Conservation (phyloP, 2,888 invertebrate species). For the Agonopterix subpropinquella region DNA sequence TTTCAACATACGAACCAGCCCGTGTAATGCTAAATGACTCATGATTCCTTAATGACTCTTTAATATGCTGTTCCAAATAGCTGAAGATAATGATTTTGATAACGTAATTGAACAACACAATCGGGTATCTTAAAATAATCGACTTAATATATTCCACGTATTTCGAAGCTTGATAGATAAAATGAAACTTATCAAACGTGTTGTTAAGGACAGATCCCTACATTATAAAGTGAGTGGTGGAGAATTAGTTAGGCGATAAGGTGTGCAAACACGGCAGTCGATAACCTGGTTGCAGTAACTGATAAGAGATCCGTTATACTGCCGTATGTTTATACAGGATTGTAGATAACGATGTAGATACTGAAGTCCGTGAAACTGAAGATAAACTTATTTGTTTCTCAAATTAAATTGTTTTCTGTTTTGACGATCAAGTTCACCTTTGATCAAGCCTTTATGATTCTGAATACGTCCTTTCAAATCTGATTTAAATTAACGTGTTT, state of each 20-base stretch:
- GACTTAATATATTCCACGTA: conserved; percentile 9
- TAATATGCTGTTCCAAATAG: conserved; percentile 29
- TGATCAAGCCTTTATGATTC: background rate
- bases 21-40: conserved; percentile 29
- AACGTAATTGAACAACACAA: conserved; percentile 3
- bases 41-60: conserved; percentile 18
- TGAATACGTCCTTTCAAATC: too few species aligned
- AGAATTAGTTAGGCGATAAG: conserved; percentile 54
- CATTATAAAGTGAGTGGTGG: conserved; percentile 46
- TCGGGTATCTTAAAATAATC: conserved; percentile 25
- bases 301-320: conserved; percentile 46
- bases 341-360: background rate
- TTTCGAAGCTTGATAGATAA: conserved; percentile 18
- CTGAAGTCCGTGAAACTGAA: too few species aligned
- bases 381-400: too few species aligned
- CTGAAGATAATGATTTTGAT: conserved; percentile 27
- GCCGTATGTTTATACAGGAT: conserved; percentile 8
- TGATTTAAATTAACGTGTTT: too few species aligned
- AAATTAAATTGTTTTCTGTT: background rate
- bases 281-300: conserved; percentile 63
- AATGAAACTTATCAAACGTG: conserved; percentile 46
- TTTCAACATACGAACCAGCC: conserved; percentile 23
- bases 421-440: background rate
- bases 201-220: conserved; percentile 35
- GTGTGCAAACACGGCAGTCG: conserved; percentile 59